Percentiles rank a stretch among this genome's conserved stretches.
Evolutionary conservation across 2,113 vertebrate species (phyloP).

Genomic region (Microtus richardsoni): DNA sequence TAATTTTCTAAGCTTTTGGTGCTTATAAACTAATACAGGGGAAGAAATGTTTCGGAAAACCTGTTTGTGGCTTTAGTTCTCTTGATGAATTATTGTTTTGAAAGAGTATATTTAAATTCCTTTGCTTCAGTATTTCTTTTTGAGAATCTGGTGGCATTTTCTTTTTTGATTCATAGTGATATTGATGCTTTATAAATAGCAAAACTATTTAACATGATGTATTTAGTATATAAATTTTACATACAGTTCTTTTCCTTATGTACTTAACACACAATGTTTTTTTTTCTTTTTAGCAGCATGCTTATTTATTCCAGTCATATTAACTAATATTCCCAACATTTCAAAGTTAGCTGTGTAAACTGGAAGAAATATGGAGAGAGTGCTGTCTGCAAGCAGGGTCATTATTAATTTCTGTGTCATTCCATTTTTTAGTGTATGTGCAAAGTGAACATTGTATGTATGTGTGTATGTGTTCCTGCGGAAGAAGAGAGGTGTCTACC

Average conservation of each 20-base stretch:
- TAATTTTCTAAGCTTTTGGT: background rate
- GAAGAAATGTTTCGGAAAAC: conserved; percentile 43
- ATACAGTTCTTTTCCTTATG: background rate
- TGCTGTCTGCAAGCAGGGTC: too few species aligned
- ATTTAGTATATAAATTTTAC: background rate
- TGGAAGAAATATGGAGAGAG: too few species aligned
- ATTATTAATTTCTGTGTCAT: background rate
- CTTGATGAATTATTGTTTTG: conserved; percentile 11
- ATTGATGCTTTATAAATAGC: conserved; percentile 18
- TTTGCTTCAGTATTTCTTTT: conserved; percentile 54
- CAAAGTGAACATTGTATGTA: background rate
- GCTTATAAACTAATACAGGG: background rate
- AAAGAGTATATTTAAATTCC: conserved; percentile 31
- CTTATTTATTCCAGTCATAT: background rate
- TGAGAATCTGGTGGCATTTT: background rate
- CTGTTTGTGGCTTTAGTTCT: conserved; percentile 49
- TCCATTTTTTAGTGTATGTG: background rate
- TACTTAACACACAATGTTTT: background rate
- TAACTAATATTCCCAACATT: background rate
- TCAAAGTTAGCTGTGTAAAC: background rate
- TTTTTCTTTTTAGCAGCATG: background rate
- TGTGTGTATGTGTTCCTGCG: background rate
- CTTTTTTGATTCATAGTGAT: conserved; percentile 21
- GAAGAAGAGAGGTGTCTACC: background rate
- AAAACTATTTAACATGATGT: background rate